These are phyloP conservation scores for Erythrolamprus reginae DNA, from an alignment of 2,113 vertebrate genomes.

Conservation along the genomic window DNA sequence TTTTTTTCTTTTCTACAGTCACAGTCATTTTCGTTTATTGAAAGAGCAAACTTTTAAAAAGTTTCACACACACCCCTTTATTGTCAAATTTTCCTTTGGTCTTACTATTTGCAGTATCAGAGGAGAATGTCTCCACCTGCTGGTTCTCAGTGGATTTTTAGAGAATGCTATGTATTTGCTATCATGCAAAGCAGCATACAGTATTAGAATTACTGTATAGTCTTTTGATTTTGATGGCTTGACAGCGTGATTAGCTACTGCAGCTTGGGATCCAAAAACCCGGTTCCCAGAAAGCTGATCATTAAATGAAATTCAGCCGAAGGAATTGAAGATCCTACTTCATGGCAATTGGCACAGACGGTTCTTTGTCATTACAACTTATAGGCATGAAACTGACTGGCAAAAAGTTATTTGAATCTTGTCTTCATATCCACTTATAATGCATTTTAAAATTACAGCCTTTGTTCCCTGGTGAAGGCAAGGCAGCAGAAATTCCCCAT, in stretches of 20 bases:
- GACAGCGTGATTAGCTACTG: neutral
- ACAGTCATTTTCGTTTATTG: too few relatives aligned
- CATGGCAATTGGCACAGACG: neutral
- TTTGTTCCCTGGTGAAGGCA: neutral
- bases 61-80: neutral
- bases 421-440: neutral
- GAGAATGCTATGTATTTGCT: neutral
- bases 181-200: neutral
- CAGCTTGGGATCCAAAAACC: neutral
- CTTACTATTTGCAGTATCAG: neutral
- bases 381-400: slow-evolving; percentile 19
- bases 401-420: neutral
- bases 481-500: neutral
- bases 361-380: slow-evolving; percentile 16
- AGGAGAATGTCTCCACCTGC: neutral
- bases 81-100: neutral
- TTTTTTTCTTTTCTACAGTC: too few relatives aligned
- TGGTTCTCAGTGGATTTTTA: neutral
- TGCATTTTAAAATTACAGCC: accelerated
- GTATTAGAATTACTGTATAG: neutral
- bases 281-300: slow-evolving; percentile 27
- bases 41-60: neutral
- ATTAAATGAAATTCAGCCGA: slow-evolving; percentile 47
- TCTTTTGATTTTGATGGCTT: neutral
- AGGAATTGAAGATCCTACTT: slow-evolving; percentile 24